Percentiles rank a stretch among this genome's conserved stretches.
These are phyloP conservation scores for Chamaetylas fuelleborni DNA, from an alignment of 2,113 vertebrate species.

Conservation along the genomic window DNA sequence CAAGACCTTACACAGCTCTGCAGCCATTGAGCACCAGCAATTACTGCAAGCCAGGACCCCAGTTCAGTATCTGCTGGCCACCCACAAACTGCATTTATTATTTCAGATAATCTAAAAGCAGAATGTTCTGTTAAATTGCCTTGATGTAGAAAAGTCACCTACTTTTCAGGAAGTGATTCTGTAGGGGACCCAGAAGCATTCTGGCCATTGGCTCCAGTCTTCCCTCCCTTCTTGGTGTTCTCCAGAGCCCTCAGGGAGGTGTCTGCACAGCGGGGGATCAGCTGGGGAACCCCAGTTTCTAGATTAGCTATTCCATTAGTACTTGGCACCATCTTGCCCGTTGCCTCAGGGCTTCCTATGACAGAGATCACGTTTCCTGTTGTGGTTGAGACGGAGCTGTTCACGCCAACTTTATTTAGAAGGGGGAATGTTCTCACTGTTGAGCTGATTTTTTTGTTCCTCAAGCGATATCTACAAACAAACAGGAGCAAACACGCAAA, in stretches of 20 bases:
- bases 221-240: constrained; percentile 80
- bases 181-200: constrained; percentile 70
- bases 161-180: constrained; percentile 85
- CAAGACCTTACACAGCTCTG: not conserved
- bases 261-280: constrained; percentile 86
- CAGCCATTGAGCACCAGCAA: not conserved
- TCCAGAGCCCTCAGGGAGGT: constrained; percentile 77
- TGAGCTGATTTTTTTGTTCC: constrained; percentile 92
- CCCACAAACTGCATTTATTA: too few species aligned
- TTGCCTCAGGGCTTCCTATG: constrained; percentile 79
- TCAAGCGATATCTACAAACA: constrained; percentile 84
- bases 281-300: constrained; percentile 78
- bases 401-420: constrained; percentile 81
- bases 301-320: constrained; percentile 76
- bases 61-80: not conserved
- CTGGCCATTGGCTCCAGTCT: constrained; percentile 75
- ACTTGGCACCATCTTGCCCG: constrained; percentile 76
- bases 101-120: not conserved
- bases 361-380: constrained; percentile 79
- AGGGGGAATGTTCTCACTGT: constrained; percentile 84
- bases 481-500: not conserved
- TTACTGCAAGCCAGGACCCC: not conserved
- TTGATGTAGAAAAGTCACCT: constrained; percentile 39
- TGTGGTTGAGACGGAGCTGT: constrained; percentile 72
- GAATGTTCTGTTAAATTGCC: not conserved